Percentiles rank a stretch among this genome's conserved stretches.
Conservation (phyloP, 1,140 invertebrate species). For the Brachionus manjavacas region DNA sequence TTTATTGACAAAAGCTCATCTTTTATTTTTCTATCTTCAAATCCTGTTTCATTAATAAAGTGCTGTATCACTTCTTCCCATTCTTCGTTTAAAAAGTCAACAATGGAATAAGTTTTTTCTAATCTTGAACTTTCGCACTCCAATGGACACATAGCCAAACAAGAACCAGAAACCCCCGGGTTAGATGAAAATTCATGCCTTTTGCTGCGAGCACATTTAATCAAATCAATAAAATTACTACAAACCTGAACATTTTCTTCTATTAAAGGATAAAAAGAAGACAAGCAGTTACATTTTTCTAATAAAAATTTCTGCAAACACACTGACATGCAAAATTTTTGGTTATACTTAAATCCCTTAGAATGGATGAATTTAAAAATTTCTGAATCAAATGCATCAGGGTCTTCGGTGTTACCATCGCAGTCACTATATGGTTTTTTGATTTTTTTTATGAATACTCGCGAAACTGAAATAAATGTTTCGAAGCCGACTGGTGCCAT, state of each 20-base stretch:
- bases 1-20: neutral
- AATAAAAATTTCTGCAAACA: neutral
- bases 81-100: neutral
- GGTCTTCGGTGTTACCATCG: neutral
- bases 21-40: neutral
- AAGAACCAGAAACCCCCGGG: neutral
- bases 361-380: neutral
- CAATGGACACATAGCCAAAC: neutral
- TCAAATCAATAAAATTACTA: too few relatives aligned
- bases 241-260: neutral
- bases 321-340: neutral
- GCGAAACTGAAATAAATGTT: neutral
- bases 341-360: neutral
- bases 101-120: neutral
- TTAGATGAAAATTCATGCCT: neutral
- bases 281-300: neutral
- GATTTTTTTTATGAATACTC: neutral
- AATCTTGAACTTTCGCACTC: neutral
- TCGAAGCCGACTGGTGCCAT: neutral
- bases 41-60: neutral
- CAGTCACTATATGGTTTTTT: conserved; percentile 10
- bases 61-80: neutral
- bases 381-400: neutral
- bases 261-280: neutral
- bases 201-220: neutral